Base-by-base conservation (phyloP, 1,140 invertebrate genomes). In the Hirudo medicinalis region DNA sequence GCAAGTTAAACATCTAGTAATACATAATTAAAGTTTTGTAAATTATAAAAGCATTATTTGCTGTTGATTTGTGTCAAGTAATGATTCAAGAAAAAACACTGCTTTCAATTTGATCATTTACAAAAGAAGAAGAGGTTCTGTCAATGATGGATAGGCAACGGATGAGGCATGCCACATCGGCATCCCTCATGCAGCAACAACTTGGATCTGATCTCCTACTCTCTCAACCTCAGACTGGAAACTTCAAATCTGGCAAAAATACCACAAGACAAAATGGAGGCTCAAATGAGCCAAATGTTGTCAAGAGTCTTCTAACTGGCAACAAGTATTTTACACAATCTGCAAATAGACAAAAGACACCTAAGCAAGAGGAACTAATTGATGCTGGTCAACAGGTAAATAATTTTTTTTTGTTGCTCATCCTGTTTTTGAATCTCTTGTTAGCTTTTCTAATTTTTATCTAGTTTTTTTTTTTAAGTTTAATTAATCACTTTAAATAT, bases 231-330 rank as follows among this genome's bases (percentile, higher is more conserved):
- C 29, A 63, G 19, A 1, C 22, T 63, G 22, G 29, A 63, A 32
- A 25, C 57, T 63, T 63, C 57, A 63, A 63, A n/a, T 63, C 43
- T 49, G 29, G 57, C 22, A 63, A 63, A 25, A 32, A 22, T 11
- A 32, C 57, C 57, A 63, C 22, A 25, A 63, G 57, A 22, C 57
- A 63, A 63, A 63, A 63, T 63, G 57, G 57, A 32, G 36, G 36
- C 40, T 20, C 43, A 54, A 49, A 27, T 27, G 69, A 70, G 29
- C n/a, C 69, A 53, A 70, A 70, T 53, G 69, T 70, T 54, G 49
- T 70, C n/a, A 70, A 70, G 25, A 70, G 69, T 53, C 53, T 70
- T 54, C 22, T 70, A 6, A 70, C 69, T 54, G 69, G 69, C 22
- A 36, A 70, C 20, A 36, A 54, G 49, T 70, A 70, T 70, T n/a